These are phyloP conservation scores for Esperia sulphurella DNA, from an alignment of 2,888 invertebrate genomes.

Conservation along the genomic window DNA sequence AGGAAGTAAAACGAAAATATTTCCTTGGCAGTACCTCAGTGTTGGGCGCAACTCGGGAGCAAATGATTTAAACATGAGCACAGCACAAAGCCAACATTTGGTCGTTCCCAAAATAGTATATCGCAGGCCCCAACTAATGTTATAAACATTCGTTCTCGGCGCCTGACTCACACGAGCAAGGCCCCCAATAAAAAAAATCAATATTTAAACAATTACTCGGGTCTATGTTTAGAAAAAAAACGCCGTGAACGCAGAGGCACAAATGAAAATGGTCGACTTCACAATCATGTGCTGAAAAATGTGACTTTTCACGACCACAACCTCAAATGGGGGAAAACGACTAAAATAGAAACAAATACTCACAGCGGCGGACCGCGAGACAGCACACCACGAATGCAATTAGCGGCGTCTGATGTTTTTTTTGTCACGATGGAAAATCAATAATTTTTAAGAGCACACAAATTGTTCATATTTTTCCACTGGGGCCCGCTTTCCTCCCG, in stretches of 20 bases:
- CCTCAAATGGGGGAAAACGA: slow-evolving; percentile 53
- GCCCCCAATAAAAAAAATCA: slow-evolving; percentile 57
- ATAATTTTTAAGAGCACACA: slow-evolving; percentile 70
- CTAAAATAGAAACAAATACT: slow-evolving; percentile 52
- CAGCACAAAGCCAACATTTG: slow-evolving; percentile 58
- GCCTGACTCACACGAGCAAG: slow-evolving; percentile 51
- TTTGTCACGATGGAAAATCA: slow-evolving; percentile 76
- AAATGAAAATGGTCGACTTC: slow-evolving; percentile 44
- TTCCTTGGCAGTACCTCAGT: slow-evolving; percentile 27
- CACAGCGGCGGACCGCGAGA: slow-evolving; percentile 43
- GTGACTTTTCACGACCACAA: slow-evolving; percentile 61
- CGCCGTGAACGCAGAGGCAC: slow-evolving; percentile 14
- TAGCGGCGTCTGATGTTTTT: slow-evolving; percentile 53
- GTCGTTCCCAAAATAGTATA: slow-evolving; percentile 73
- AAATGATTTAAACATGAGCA: slow-evolving; percentile 53
- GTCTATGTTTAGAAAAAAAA: slow-evolving; percentile 25
- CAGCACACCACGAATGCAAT: slow-evolving; percentile 62
- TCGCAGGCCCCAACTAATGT: slow-evolving; percentile 71
- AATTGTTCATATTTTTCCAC: slow-evolving; percentile 74
- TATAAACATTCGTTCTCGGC: slow-evolving; percentile 58
- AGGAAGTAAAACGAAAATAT: slow-evolving; percentile 10
- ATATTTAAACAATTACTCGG: slow-evolving; percentile 58
- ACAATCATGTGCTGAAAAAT: slow-evolving; percentile 60
- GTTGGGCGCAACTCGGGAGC: slow-evolving; percentile 26
- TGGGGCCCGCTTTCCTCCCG: slow-evolving; percentile 54